These are phyloP conservation scores for Catharus bicknelli DNA, from an alignment of 2,113 vertebrate species.

Conservation along the genomic window DNA sequence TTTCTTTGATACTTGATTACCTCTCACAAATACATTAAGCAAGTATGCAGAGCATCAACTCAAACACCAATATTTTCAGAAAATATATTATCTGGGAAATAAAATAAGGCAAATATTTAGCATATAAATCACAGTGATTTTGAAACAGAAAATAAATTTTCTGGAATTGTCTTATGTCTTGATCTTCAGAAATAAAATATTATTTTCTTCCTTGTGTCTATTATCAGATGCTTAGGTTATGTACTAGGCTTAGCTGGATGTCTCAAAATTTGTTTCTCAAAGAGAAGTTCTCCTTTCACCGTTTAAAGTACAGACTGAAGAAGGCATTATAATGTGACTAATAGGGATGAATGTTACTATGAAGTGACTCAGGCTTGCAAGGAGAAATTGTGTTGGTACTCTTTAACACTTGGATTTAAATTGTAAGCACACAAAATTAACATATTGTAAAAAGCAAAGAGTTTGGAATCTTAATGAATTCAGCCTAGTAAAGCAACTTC, in stretches of 20 bases:
- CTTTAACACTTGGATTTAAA: neutral
- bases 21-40: slow-evolving; percentile 24
- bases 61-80: slow-evolving; percentile 11
- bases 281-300: neutral
- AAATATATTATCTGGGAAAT: neutral
- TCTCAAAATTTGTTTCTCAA: neutral
- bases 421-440: neutral
- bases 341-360: neutral
- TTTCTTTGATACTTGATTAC: slow-evolving; percentile 10
- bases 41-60: neutral
- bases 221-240: neutral
- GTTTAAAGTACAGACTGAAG: neutral
- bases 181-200: neutral
- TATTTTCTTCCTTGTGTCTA: neutral
- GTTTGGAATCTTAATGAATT: neutral
- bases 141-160: neutral
- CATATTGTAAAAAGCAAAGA: neutral
- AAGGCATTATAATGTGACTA: neutral
- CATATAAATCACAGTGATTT: neutral
- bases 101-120: neutral
- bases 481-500: neutral
- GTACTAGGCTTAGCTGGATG: neutral
- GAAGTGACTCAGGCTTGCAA: neutral
- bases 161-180: neutral
- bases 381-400: neutral